Evolutionary conservation across 64 coral and sea anemone genomes (phyloP).

Genomic region (Dendrophyllia cribrosa): DNA sequence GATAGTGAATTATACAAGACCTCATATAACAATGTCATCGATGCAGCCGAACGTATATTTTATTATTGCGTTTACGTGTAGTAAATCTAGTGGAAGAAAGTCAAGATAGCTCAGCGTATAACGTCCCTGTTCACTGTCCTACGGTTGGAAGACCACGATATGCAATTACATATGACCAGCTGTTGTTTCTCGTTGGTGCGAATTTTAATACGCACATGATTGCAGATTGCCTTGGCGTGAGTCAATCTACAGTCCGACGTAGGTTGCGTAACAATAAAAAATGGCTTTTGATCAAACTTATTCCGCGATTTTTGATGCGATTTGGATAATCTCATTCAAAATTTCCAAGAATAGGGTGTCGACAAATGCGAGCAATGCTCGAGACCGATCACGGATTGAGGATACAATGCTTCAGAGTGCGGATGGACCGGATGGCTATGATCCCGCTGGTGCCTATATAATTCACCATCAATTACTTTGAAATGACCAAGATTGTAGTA

Average conservation of each 20-base stretch:
- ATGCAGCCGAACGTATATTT: neutral
- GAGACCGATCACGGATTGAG: neutral
- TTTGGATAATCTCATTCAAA: neutral
- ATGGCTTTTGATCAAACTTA: neutral
- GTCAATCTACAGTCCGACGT: neutral
- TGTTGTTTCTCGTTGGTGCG: neutral
- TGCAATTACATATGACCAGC: neutral
- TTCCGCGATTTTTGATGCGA: neutral
- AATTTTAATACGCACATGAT: neutral
- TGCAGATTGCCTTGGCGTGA: neutral
- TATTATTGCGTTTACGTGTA: neutral
- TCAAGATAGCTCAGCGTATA: too few species aligned
- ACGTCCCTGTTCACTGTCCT: too few species aligned
- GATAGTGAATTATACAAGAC: too few species aligned
- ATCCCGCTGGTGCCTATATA: slow-evolving; percentile 49
- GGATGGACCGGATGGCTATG: neutral
- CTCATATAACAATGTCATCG: neutral
- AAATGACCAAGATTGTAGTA: too few species aligned
- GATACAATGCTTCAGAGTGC: slow-evolving; percentile 20
- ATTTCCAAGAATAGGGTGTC: slow-evolving; percentile 14
- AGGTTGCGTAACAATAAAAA: neutral
- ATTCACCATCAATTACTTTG: too few species aligned
- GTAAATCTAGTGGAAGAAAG: neutral
- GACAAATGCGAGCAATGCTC: slow-evolving; percentile 2
- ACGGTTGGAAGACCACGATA: neutral